phyloP scores from a whole-genome alignment of 2,113 vertebrate species.

The Dasyornis broadbenti region DNA sequence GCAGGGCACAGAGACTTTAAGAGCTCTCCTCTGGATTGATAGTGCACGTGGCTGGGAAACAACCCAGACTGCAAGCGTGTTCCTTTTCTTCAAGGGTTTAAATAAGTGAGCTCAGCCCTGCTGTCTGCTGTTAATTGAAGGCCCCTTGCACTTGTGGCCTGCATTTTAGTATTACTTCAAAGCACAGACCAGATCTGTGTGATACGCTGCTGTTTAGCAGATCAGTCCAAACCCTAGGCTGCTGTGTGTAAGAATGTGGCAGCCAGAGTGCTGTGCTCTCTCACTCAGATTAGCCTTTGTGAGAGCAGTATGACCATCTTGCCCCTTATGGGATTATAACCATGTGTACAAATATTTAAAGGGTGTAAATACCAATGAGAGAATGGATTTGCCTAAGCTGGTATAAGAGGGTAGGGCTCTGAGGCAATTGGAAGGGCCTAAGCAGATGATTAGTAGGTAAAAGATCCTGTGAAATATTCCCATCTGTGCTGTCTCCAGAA shows the following conservation, averaged over 20 bases:
- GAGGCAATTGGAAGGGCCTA: background rate
- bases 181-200: background rate
- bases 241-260: background rate
- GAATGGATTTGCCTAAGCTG: background rate
- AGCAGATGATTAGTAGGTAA: background rate
- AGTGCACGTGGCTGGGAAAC: background rate
- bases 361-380: background rate
- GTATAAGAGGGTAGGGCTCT: background rate
- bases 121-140: background rate
- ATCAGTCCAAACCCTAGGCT: background rate
- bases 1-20: rapidly evolving
- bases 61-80: background rate
- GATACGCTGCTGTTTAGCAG: rapidly evolving
- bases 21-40: background rate
- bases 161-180: background rate
- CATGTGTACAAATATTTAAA: background rate
- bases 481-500: background rate
- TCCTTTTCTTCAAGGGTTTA: background rate
- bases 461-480: background rate
- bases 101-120: background rate
- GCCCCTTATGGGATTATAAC: background rate
- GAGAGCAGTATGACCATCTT: background rate
- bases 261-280: background rate
- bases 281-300: background rate
- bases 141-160: background rate